Evolutionary conservation across 2,113 vertebrate species (phyloP).

Genomic region (human (Homo sapiens)): GRCh38 chr6:137228001-137228500

Average conservation of each 20-base stretch:
- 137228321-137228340: neutral
- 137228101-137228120: neutral
- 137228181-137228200: neutral
- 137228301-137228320: neutral
- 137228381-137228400: neutral
- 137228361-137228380: neutral
- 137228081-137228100: neutral
- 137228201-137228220: neutral
- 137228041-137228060: neutral
- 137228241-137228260: neutral
- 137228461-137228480: neutral
- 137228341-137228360: neutral
- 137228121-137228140: neutral
- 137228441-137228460: neutral
- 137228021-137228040: neutral
- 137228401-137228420: neutral
- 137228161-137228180: neutral
- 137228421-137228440: neutral
- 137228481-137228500: neutral
- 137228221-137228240: neutral
- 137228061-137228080: neutral
- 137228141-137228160: neutral
- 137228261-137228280: neutral
- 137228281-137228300: neutral
- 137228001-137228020: constrained; percentile 12